These are phyloP conservation scores for Limenitis camilla DNA, from an alignment of 2,888 invertebrate species.

Conservation along the genomic window DNA sequence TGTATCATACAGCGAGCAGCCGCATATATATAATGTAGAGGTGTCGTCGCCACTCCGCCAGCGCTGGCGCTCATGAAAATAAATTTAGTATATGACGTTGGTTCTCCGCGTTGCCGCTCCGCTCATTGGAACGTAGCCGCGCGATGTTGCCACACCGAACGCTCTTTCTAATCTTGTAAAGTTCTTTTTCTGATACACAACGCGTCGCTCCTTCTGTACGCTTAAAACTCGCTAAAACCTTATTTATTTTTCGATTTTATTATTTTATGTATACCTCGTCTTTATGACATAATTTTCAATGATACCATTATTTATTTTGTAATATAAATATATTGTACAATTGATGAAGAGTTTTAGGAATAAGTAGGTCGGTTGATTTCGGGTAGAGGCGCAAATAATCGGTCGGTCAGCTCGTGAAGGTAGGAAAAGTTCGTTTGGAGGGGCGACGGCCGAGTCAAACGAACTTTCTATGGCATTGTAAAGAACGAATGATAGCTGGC, in stretches of 20 bases:
- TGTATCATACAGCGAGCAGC: slow-evolving; percentile 52
- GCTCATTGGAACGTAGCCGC: slow-evolving; percentile 66
- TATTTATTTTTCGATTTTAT: slow-evolving; percentile 72
- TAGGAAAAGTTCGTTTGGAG: slow-evolving; percentile 68
- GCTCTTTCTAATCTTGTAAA: slow-evolving; percentile 76
- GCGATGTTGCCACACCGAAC: slow-evolving; percentile 68
- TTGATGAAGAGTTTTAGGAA: too few relatives aligned
- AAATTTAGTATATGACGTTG: slow-evolving; percentile 75
- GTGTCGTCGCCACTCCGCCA: slow-evolving; percentile 67
- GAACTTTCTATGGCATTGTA: slow-evolving; percentile 74
- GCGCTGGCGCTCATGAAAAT: slow-evolving; percentile 73
- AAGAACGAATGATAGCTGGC: slow-evolving; percentile 67
- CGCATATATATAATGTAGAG: slow-evolving; percentile 49
- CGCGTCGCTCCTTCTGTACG: slow-evolving; percentile 68
- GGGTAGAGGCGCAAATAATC: slow-evolving; percentile 20
- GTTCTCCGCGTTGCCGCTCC: slow-evolving; percentile 64
- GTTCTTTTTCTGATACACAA: slow-evolving; percentile 74
- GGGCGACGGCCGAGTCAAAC: slow-evolving; percentile 65
- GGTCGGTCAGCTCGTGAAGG: slow-evolving; percentile 39
- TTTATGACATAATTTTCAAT: too few relatives aligned
- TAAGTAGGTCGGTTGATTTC: slow-evolving; percentile 4
- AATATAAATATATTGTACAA: too few relatives aligned
- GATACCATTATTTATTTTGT: too few relatives aligned
- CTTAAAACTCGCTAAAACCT: slow-evolving; percentile 69
- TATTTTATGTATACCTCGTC: too few relatives aligned